Conservation (phyloP, 23 tunicate genomes). For the Oikopleura dioica region DNA sequence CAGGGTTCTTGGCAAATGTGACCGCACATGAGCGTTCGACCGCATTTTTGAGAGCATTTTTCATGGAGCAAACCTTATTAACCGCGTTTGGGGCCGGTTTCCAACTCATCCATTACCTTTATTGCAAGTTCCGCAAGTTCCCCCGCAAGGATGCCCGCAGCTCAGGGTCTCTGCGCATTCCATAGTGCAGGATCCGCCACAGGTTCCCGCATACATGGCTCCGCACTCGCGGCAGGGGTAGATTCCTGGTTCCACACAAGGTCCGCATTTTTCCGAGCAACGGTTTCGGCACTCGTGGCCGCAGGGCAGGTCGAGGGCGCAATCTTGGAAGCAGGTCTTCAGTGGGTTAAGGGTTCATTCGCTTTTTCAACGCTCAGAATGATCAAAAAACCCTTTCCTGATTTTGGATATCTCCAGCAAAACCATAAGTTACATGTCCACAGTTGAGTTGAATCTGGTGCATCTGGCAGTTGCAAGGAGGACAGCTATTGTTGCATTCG, state of each 20-base stretch:
- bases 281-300: conserved; percentile 25
- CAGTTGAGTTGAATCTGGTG: no score
- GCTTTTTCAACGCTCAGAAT: no score
- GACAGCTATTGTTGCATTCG: no score
- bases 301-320: conserved; percentile 25
- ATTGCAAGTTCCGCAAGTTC: conserved; percentile 36
- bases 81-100: not conserved
- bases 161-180: conserved; percentile 23
- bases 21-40: conserved; percentile 43
- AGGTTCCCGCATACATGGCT: not conserved
- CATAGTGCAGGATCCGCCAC: conserved; percentile 17
- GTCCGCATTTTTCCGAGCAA: conserved; percentile 10
- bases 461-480: no score
- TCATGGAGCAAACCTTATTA: conserved; percentile 41
- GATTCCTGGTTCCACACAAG: conserved; percentile 18
- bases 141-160: conserved; percentile 53
- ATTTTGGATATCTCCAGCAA: no score
- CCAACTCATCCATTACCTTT: conserved; percentile 21
- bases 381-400: no score
- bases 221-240: conserved; percentile 26
- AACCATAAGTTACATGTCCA: no score
- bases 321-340: no score
- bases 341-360: no score
- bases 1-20: conserved; percentile 40
- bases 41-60: conserved; percentile 28